Base-by-base conservation (phyloP, 1,140 invertebrate species). In the Doryteuthis pealeii region DNA sequence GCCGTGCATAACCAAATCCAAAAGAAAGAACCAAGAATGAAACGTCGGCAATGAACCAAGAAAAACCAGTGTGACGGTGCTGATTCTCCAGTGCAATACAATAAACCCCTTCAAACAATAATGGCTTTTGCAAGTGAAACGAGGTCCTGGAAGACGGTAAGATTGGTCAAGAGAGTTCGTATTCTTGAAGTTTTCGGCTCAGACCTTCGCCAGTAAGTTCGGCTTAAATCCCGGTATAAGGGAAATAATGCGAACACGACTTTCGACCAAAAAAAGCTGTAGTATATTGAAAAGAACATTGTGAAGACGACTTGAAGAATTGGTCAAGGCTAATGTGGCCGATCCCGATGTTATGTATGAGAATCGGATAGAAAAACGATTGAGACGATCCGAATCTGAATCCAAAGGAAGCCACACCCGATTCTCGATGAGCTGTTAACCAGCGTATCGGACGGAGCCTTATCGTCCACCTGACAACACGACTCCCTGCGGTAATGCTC, bases 401-500 rank as follows among this genome's bases (percentile, higher is more conserved):
- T 89, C 98, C 98, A 0, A 99, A 86, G 98, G 98, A 8, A 96
- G 95, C 83, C 95, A 97, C 28, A 92, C 95, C 2, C 92, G 91
- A 69, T 99, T 88, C 89, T 99, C 0, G 97, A 99, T 88, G 93
- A 2, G 96, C 96, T 0, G 93, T 99, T n/a, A n/a, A 31, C 91
- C 92, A 78, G 79, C 86, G 85, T 91, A 0, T 73, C 49, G 31
- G 83, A 87, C 81, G 86, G 87, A 45, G 90, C 45, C 79, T 92
- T 43, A 87, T 99, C 76, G 92, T 99, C n/a, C 0, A 99, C 98
- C 0, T 97, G 98, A 99, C 87, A 96, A 97, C 93, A 97, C 96
- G 1, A 93, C 99, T 15, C 88, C 99, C 66, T 97, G 96, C 80
- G 98, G 98, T 1, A 99, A 98, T 90, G 91, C 93, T 4, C 93